These are phyloP conservation scores for Coptodon bakossiorum DNA, from an alignment of 2,113 vertebrate species.

Conservation along the genomic window DNA sequence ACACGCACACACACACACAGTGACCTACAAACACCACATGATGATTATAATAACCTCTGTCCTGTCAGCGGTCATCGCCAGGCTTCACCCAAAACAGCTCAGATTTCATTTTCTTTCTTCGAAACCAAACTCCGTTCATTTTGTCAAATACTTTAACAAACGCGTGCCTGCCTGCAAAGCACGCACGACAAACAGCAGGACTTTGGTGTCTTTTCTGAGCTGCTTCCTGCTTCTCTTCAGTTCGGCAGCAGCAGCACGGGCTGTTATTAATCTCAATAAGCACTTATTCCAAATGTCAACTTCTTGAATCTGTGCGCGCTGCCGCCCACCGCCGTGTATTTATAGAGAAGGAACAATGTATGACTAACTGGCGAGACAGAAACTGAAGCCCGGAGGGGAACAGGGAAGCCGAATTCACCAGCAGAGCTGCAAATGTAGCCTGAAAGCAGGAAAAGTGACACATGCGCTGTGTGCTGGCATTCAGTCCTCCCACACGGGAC, in stretches of 20 bases:
- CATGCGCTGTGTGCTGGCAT: not conserved
- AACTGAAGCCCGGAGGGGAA: not conserved
- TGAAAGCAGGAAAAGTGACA: not conserved
- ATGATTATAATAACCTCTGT: not conserved
- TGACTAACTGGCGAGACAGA: not conserved
- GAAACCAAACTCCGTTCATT: not conserved
- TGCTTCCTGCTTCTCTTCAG: not conserved
- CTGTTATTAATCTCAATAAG: not conserved
- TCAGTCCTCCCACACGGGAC: not conserved
- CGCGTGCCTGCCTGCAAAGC: not conserved
- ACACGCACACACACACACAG: not conserved
- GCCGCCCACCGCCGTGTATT: not conserved
- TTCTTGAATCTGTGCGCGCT: not conserved
- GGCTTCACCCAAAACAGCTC: not conserved
- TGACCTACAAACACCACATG: slow-evolving; percentile 8
- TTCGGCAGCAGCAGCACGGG: not conserved
- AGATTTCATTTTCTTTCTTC: not conserved
- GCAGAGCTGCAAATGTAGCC: not conserved
- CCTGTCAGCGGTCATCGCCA: not conserved
- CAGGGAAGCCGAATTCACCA: not conserved
- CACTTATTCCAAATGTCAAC: not conserved
- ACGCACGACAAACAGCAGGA: not conserved
- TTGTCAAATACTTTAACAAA: not conserved
- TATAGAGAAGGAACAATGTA: not conserved
- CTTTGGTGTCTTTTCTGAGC: not conserved